Evolutionary conservation across 2,888 invertebrate genomes (phyloP).

Genomic region (Hanleya hanleyi): DNA sequence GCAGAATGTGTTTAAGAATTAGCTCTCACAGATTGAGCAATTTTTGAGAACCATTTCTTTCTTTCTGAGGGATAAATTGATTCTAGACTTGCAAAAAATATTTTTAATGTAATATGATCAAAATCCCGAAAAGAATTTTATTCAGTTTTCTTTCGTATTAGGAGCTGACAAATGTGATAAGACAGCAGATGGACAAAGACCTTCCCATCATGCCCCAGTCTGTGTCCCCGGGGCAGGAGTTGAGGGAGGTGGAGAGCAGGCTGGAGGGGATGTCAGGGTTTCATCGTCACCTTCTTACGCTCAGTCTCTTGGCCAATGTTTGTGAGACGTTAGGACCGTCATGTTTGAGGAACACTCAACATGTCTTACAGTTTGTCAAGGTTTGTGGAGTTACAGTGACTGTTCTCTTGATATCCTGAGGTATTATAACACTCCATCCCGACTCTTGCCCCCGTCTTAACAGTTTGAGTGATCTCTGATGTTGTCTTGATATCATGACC

Average conservation of each 20-base stretch:
- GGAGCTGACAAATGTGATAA: constrained; percentile 52
- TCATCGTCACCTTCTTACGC: constrained; percentile 36
- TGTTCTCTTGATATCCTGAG: background rate
- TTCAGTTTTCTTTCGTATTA: constrained; percentile 33
- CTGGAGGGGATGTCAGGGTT: constrained; percentile 14
- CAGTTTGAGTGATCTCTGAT: too few relatives aligned
- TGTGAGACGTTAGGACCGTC: constrained; percentile 61
- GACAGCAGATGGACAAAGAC: constrained; percentile 22
- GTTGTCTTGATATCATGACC: too few relatives aligned
- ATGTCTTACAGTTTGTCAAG: constrained; percentile 66
- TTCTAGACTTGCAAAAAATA: too few relatives aligned
- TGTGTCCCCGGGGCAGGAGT: constrained; percentile 28
- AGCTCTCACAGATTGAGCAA: too few relatives aligned
- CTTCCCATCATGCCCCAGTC: too few relatives aligned
- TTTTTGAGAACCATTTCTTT: too few relatives aligned
- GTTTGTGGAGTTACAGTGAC: constrained; percentile 42
- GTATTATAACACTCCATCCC: background rate
- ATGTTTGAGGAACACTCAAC: constrained; percentile 56
- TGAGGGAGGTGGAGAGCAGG: constrained; percentile 35
- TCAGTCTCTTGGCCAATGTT: constrained; percentile 58
- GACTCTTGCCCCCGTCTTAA: too few relatives aligned
- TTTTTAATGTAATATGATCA: background rate
- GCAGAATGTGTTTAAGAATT: too few relatives aligned
- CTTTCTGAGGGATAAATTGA: too few relatives aligned
- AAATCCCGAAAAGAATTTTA: background rate